Base-by-base conservation (phyloP, 1,140 invertebrate genomes). In the Carposina sasakii region DNA sequence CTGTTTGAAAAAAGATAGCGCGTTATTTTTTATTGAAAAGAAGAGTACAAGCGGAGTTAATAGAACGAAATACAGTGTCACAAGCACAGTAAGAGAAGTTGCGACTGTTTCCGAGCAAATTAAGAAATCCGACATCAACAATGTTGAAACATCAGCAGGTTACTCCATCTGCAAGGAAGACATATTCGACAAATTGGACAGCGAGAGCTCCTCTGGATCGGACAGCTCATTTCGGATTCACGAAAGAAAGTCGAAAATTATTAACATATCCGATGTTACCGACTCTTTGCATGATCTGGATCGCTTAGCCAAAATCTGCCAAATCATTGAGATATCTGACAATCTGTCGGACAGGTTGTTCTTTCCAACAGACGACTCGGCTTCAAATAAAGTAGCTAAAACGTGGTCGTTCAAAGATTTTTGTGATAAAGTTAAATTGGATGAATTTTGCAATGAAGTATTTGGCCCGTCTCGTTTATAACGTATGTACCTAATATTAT, bases 291-390 rank as follows among this genome's bases (percentile, higher is more conserved):
- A 84, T 33, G 77, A 84, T 58, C 51, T 84, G 23, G 54, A 59
- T 3, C 63, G 68, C 3, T 57, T 84, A 16, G 76, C 81, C 44
- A 81, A 81, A 60, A 75, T 84, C 36, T 84, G 81, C 48, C 70
- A 63, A 44, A 81, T 84, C 9, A 82, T 84, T 24, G 81, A 84
- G 65, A 84, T 81, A 55, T 84, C 81, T 19, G 81, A 84, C 28
- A 78, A 84, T 28, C 24, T 84, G 6, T 84, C 81, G 0, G 73
- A 82, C 36, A 65, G 71, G 51, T 48, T 84, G 48, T 76, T 84
- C 53, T 73, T 73, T 0, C 49, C 54, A 15, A 57, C 81, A 10
- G 55, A 69, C 19, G 48, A 52, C 6, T 9, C 2, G 12, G 22
- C 8, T 21, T 12, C 37, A 1, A 54, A n/a, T n/a, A 67, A 17